Conservation (phyloP, 1,140 invertebrate species). For the Nasonia vitripennis region DNA sequence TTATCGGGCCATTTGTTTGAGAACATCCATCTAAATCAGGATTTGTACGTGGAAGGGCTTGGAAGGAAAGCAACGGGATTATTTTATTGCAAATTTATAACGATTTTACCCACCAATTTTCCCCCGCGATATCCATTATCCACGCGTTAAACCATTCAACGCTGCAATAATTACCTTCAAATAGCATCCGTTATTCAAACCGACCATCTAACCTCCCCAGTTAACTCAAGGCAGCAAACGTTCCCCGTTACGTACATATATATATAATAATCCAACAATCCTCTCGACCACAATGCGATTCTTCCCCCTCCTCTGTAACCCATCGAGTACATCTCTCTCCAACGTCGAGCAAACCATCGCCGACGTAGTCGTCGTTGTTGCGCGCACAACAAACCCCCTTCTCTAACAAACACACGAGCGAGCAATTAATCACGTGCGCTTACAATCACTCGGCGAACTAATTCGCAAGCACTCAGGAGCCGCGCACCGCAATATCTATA, state of each 20-base stretch:
- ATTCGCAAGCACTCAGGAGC: background rate
- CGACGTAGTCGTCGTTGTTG: background rate
- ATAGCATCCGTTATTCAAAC: no score
- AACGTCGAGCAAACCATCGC: background rate
- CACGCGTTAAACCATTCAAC: no score
- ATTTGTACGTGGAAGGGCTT: no score
- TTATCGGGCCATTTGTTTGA: no score
- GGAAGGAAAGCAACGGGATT: no score
- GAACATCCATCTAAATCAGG: no score
- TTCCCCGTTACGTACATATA: background rate
- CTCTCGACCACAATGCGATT: background rate
- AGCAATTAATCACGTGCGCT: conserved; percentile 12
- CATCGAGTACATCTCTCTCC: background rate
- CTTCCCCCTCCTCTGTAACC: background rate
- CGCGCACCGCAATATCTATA: background rate
- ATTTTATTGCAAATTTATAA: no score
- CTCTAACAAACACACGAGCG: background rate
- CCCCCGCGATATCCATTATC: no score
- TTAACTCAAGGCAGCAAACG: no score
- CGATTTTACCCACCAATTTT: no score
- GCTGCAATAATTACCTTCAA: no score
- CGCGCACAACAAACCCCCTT: background rate
- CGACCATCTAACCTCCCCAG: background rate
- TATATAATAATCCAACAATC: background rate
- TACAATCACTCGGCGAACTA: background rate